Evolutionary conservation across 1,140 invertebrate genomes (phyloP), one percentile per base, ranked within the genome.

Genomic region (Drosophila ogumai): DNA sequence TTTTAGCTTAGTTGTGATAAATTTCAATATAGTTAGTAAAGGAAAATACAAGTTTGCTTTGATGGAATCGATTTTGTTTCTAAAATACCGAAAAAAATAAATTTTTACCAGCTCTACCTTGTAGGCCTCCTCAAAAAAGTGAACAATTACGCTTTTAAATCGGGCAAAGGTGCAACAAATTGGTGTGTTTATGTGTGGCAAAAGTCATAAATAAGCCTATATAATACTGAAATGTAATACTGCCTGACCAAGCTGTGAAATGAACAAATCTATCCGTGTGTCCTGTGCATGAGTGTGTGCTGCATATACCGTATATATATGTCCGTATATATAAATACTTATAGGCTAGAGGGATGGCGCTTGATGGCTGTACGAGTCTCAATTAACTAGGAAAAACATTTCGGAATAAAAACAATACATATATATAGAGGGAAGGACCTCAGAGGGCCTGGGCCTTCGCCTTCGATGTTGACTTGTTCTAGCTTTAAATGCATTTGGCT

Each of bases 131-230:
- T 32, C 1, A 1, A 19, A 67, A 34, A 69, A 55, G 36, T 67
- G 15, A 67, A 69, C 40, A 81, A 75, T 75, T 41, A 80, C 67
- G 36, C 47, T 72, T 43, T 32, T 32, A 22, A 34, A n/a, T 34
- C 75, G 74, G 68, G 55, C 61, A 60, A 49, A 74, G 65, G 80
- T 82, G 80, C 80, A 82, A 84, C 71, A 72, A 76, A 84, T 76
- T 36, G 56, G n/a, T 58, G 32, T 57, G 8, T 28, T 13, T n/a
- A 13, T 10, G 47, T 32, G 28, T 74, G 22, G 44, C 12, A 17
- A 28, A 50, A 55, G 44, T 41, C 73, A 13, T 34, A 75, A 65
- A 69, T 76, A 49, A 72, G 44, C 52, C 55, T 59, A 46, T 68
- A 58, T 74, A 79, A 76, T 81, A 79, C 55, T 81, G 59, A 72